Base-by-base conservation (phyloP, 2,888 invertebrate genomes). In the Tachina fera region DNA sequence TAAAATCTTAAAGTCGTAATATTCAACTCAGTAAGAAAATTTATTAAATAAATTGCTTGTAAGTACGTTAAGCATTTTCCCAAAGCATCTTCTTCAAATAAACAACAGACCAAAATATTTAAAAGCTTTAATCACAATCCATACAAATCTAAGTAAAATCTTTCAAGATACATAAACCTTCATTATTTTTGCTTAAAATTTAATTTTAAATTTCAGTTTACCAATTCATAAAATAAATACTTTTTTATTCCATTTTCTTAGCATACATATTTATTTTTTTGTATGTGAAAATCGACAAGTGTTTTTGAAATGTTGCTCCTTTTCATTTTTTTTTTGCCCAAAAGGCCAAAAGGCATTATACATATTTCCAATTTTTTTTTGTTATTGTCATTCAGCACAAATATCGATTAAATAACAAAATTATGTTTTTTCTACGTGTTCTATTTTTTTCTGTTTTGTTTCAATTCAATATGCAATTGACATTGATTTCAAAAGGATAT, bases 381-480 rank as follows among this genome's bases (percentile, higher is more conserved):
- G 49, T 51, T 41, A 60, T 68, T 61, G 56, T 56, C 81, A 68
- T 47, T 61, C 63, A 77, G 65, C 53, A 68, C 41, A 70, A 78
- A 74, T 85, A 81, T 85, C 84, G 81, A 81, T 85, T 81, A 81
- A 81, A 85, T 81, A 85, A 81, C 74, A 56, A 81, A 85, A 84
- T 71, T 80, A 72, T 76, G 61, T 65, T 79, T 67, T 3, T 16
- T 45, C 67, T 56, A 9, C 31, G 11, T 31, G 14, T 45, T 53
- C 58, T 58, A n/a, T 53, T 65, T 11, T 6, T 65, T 56, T n/a
- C n/a, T n/a, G n/a, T n/a, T n/a, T 9, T 10, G 10, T 19, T 53
- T 67, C 22, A 19, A 9, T 60, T 74, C 63, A 76, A 76, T 67
- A 72, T 83, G 68, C 77, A 83, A 83, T 72, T 83, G 83, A 77